Percentiles rank a stretch among this genome's conserved stretches.
Conservation (phyloP, 2,797 vertebrate species). For the Falco peregrinus region DNA sequence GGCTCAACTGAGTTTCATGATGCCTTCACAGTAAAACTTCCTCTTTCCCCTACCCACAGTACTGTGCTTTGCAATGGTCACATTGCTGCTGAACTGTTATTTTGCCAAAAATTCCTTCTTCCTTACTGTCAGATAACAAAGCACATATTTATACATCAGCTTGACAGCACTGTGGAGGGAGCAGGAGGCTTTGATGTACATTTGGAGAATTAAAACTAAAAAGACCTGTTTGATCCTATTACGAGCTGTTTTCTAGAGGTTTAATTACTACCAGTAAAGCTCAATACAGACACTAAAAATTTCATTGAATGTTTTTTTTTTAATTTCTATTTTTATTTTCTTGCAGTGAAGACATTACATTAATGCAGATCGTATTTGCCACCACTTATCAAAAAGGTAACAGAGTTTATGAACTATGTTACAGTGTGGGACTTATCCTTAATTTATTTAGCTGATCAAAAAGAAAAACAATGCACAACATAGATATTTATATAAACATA, state of each 20-base stretch:
- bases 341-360: not conserved
- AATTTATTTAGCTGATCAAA: not conserved
- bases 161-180: not conserved
- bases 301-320: not conserved
- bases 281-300: not conserved
- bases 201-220: slow-evolving; percentile 2
- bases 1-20: not conserved
- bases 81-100: not conserved
- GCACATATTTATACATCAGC: not conserved
- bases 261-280: not conserved
- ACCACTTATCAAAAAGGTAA: not conserved
- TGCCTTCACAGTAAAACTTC: not conserved
- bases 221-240: not conserved
- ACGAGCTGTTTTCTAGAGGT: not conserved
- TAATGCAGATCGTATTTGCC: not conserved
- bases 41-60: not conserved
- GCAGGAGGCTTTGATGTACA: not conserved
- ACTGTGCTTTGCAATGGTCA: not conserved
- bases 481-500: not conserved
- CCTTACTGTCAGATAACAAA: not conserved
- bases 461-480: not conserved
- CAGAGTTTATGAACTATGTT: not conserved
- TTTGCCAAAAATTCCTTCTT: not conserved
- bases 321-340: not conserved
- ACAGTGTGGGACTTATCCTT: not conserved